phyloP scores from a whole-genome alignment of 2,797 vertebrate species.

The Anomalospiza imberbis region DNA sequence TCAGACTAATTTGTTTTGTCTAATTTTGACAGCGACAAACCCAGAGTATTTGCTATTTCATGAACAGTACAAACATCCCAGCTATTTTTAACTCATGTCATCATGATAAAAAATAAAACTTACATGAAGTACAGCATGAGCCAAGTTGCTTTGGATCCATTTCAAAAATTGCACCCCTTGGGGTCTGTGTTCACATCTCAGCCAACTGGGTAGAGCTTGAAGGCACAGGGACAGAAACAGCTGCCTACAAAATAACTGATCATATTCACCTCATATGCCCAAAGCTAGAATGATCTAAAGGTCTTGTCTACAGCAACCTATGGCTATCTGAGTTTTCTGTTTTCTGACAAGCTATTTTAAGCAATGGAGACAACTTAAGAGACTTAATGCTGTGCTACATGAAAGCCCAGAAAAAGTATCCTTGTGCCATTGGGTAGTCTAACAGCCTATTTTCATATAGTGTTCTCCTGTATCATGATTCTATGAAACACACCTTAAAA shows the following conservation, averaged over 20 bases:
- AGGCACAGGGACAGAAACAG: slow-evolving; percentile 16
- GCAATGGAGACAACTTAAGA: not conserved
- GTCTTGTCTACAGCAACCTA: not conserved
- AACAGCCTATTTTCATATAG: not conserved
- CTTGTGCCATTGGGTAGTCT: not conserved
- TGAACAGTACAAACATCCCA: not conserved
- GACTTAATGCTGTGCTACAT: not conserved
- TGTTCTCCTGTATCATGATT: not conserved
- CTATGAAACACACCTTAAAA: not conserved
- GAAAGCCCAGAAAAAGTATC: not conserved
- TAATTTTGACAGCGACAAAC: slow-evolving; percentile 1
- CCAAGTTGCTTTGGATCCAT: slow-evolving; percentile 31
- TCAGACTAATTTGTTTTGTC: not conserved
- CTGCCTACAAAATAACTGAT: slow-evolving; percentile 14
- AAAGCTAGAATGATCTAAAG: not conserved
- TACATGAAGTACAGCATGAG: not conserved
- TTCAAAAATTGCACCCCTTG: slow-evolving; percentile 35
- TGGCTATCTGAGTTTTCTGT: not conserved
- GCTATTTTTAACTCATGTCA: slow-evolving; percentile 47
- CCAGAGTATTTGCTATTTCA: slow-evolving; percentile 17
- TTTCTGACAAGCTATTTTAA: slow-evolving; percentile 18
- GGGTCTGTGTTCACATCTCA: slow-evolving; percentile 30
- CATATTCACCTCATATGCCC: not conserved
- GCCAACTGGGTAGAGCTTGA: not conserved
- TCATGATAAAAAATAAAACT: slow-evolving; percentile 36